Evolutionary conservation across 2,113 vertebrate genomes (phyloP), one percentile per base, ranked within the genome.

Genomic region (Sprattus sprattus): DNA sequence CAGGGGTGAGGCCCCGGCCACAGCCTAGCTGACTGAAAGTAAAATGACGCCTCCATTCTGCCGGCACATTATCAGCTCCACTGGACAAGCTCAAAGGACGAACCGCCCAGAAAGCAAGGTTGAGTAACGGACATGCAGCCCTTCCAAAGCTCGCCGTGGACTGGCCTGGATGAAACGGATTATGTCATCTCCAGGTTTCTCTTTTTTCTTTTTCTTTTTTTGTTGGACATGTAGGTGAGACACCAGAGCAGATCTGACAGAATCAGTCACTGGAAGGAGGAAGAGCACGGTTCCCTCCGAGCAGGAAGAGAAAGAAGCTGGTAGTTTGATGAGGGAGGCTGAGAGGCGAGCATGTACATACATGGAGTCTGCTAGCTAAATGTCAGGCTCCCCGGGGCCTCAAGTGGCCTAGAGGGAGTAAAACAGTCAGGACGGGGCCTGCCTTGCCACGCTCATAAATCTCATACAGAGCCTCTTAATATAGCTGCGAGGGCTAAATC

Each of bases 371-470:
- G 87, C 88, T 82, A 81, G 83, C 83, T 92, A 93, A 94, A 93
- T 91, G 90, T 92, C 91, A 93, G 89, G 81, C 90, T 90, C 83
- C 89, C 67, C 50, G 32, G 71, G 54, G 54, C 82, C 67, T 71
- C 60, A 84, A 75, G 80, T 87, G 83, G 83, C 81, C 85, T 67
- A 80, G 39, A 39, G 90, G 89, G 90, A 91, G 89, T 92, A 89
- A 89, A 90, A 93, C 86, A 86, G 83, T 82, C n/a, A 50, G 84
- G 75, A 85, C 84, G 88, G 86, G 82, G 88, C 84, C 86, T 87
- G 86, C 86, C 85, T 86, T 78, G 89, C 90, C 89, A 90, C 86
- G 81, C 85, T 90, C 88, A 85, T 92, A 92, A 94, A 94, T 93
- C 90, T 71, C 60, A 45, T 25, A 22, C 22, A 54, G 49, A 22